A percentile compares a stretch with the other conserved stretches of the same genome.
phyloP scores from a whole-genome alignment of 64 coral and sea anemone genomes.

The Acropora tenuis region DNA sequence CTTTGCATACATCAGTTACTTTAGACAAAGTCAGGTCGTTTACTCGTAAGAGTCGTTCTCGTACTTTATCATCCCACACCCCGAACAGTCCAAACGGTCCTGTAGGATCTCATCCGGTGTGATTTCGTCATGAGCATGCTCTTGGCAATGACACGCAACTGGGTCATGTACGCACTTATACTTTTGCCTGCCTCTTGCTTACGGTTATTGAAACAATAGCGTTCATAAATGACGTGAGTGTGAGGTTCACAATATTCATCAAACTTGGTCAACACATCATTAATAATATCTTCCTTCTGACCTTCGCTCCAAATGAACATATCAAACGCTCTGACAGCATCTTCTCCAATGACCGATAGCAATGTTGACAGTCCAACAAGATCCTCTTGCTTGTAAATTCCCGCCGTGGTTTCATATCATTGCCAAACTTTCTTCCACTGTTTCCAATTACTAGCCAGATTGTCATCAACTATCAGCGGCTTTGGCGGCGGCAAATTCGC shows the following conservation, averaged over 20 bases:
- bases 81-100: constrained; percentile 55
- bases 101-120: too few relatives aligned
- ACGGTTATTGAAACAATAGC: constrained; percentile 57
- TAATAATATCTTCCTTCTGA: constrained; percentile 10
- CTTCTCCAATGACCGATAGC: constrained; percentile 37
- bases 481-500: too few relatives aligned
- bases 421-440: too few relatives aligned
- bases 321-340: constrained; percentile 51
- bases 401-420: too few relatives aligned
- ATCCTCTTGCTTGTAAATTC: too few relatives aligned
- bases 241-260: constrained; percentile 63
- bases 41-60: background rate
- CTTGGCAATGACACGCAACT: constrained; percentile 52
- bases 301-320: constrained; percentile 36
- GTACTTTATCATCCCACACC: constrained; percentile 34
- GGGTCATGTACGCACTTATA: constrained; percentile 42
- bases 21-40: background rate
- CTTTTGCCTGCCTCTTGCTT: constrained; percentile 57
- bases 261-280: constrained; percentile 40
- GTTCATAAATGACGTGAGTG: constrained; percentile 71
- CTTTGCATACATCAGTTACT: too few relatives aligned
- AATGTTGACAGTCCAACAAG: too few relatives aligned
- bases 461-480: too few relatives aligned
- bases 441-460: too few relatives aligned
- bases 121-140: constrained; percentile 59